Evolutionary conservation across 2,113 vertebrate genomes (phyloP), one percentile per base, ranked within the genome.

Genomic region (Anseranas semipalmata): DNA sequence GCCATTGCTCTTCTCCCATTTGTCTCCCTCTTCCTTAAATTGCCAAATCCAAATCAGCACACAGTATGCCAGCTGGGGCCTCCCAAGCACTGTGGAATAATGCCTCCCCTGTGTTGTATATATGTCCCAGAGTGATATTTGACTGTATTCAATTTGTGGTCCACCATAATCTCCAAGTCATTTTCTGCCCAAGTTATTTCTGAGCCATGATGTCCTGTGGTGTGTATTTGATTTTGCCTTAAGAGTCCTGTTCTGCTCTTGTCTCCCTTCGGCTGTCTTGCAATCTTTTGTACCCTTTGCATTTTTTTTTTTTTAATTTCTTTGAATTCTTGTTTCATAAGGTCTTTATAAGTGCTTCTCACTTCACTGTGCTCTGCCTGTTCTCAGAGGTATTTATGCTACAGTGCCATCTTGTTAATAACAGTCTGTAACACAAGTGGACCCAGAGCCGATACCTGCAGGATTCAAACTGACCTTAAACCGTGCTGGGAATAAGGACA

Each of bases 41-140:
- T 1, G 12, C 58, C 19, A 39, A 18, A 41, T 7, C 70, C 65
- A 6, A 28, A 55, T 1, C 12, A 33, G 63, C 43, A 58, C n/a
- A 3, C 28, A 3, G 27, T 3, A n/a, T 1, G 2, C 48, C 80
- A 11, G 62, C 76, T 56, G 48, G 21, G 45, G 70, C 63, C 50
- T 39, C 59, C 73, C 39, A 20, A 0, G 35, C 56, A 2, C 16
- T 1, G 32, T 4, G 1, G 15, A 10, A 30, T 14, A 4, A 39
- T 8, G 33, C 35, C 33, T 59, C 52, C 52, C 37, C 30, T 7
- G 22, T 9, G 39, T 3, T 39, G 53, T 32, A 46, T 17, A 1
- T 9, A 10, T 3, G 15, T 62, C 53, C 32, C 66, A 12, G 43
- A 48, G n/a, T 17, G 59, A 21, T 72, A 15, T 25, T 46, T 53